These are phyloP conservation scores for Neolamprologus ventralis DNA, from an alignment of 2,113 vertebrate genomes.

Conservation along the genomic window DNA sequence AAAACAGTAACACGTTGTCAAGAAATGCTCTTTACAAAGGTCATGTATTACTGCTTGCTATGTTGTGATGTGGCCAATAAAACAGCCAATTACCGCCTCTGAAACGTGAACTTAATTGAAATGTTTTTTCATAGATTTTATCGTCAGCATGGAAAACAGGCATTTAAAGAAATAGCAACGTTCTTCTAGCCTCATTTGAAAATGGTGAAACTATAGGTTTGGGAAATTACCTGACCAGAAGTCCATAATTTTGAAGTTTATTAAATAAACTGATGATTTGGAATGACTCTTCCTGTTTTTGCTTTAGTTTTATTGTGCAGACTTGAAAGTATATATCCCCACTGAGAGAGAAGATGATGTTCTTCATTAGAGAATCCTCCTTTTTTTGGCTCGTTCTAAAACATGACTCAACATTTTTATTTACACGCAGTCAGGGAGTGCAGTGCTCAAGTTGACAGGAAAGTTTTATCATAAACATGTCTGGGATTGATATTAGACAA, in stretches of 20 bases:
- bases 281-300: not conserved
- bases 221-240: not conserved
- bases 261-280: not conserved
- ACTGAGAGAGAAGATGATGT: not conserved
- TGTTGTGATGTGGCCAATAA: constrained; percentile 55
- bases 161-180: not conserved
- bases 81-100: constrained; percentile 71
- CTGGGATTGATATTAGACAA: not conserved
- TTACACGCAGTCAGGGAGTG: not conserved
- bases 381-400: not conserved
- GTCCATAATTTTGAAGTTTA: not conserved
- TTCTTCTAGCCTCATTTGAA: not conserved
- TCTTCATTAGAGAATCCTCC: not conserved
- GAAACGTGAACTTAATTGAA: constrained; percentile 60
- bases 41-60: constrained; percentile 63
- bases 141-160: not conserved
- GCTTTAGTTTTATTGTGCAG: not conserved
- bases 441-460: not conserved
- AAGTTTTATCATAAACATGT: not conserved
- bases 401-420: not conserved
- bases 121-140: constrained; percentile 8
- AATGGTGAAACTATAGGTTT: not conserved
- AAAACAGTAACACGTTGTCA: not conserved
- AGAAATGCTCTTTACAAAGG: constrained; percentile 70
- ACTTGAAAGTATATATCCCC: not conserved